Percentiles rank a stretch among this genome's conserved stretches.
These are phyloP conservation scores for Avahi laniger DNA, from an alignment of 2,797 vertebrate genomes.

Conservation along the genomic window DNA sequence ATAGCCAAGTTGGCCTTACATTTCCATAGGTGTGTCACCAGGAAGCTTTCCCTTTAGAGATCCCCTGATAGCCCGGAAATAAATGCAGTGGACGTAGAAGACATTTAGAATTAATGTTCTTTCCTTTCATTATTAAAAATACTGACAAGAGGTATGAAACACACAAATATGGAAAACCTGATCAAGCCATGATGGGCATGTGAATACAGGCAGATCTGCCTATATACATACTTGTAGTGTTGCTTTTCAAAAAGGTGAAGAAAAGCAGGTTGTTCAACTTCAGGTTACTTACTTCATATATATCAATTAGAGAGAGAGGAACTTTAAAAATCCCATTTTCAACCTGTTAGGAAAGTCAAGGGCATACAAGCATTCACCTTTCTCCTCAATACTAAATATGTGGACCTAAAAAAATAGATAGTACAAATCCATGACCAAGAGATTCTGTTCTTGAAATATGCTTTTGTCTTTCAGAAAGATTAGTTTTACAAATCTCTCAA, in stretches of 20 bases:
- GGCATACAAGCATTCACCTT: not conserved
- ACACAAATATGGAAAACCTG: constrained; percentile 25
- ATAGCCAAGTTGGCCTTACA: not conserved
- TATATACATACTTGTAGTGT: not conserved
- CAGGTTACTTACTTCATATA: not conserved
- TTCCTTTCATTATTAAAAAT: constrained; percentile 32
- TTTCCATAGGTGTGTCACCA: not conserved
- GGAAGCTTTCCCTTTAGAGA: constrained; percentile 14
- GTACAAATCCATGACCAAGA: not conserved
- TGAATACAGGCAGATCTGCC: constrained; percentile 49
- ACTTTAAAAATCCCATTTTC: not conserved
- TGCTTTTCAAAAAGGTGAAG: not conserved
- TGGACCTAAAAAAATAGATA: not conserved
- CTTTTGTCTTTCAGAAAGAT: constrained; percentile 18
- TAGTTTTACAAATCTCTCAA: constrained; percentile 48
- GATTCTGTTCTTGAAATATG: not conserved
- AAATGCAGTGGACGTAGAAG: not conserved
- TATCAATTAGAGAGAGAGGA: constrained; percentile 20
- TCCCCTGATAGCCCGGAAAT: not conserved
- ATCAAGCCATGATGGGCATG: constrained; percentile 12
- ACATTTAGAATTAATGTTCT: not conserved
- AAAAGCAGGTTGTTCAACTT: constrained; percentile 35
- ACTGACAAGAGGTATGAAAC: not conserved
- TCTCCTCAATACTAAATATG: not conserved
- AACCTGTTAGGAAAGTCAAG: constrained; percentile 29